Evolutionary conservation across 1,140 invertebrate genomes (phyloP).

Genomic region (Nasonia giraulti): DNA sequence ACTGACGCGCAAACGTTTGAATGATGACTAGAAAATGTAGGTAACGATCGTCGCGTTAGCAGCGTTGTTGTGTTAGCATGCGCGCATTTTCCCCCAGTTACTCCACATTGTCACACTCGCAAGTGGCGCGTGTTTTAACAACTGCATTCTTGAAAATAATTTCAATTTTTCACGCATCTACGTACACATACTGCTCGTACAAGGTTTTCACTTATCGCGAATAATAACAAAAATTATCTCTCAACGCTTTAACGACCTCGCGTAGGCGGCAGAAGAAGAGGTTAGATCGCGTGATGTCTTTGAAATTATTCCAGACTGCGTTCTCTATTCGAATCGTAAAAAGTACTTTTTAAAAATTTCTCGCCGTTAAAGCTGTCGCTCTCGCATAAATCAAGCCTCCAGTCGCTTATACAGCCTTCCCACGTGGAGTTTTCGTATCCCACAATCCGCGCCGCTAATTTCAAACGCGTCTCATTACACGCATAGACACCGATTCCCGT

Average conservation of each 20-base stretch:
- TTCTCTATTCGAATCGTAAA: conserved; percentile 17
- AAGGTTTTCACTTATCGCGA: background rate
- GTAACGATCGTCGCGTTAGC: background rate
- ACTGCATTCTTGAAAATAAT: conserved; percentile 50
- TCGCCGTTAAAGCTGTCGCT: conserved; percentile 10
- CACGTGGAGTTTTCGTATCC: conserved; percentile 24
- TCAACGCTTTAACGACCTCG: conserved; percentile 18
- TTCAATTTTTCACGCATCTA: background rate
- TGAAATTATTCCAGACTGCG: conserved; percentile 33
- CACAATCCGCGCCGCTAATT: conserved; percentile 26
- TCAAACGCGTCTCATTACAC: background rate
- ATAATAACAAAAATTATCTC: background rate
- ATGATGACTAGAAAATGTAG: background rate
- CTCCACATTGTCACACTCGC: too few relatives aligned
- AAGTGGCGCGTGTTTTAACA: conserved; percentile 55
- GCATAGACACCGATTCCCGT: background rate
- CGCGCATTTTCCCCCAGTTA: background rate
- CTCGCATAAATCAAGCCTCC: conserved; percentile 22
- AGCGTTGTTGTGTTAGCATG: background rate
- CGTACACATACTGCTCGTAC: background rate
- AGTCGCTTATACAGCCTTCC: conserved; percentile 17
- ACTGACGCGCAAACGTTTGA: background rate
- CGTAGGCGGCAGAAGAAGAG: background rate
- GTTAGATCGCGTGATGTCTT: background rate
- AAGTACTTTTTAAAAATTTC: conserved; percentile 43